Base-by-base conservation (phyloP, 2,797 vertebrate species). In the Lindbergichthys nudifrons region DNA sequence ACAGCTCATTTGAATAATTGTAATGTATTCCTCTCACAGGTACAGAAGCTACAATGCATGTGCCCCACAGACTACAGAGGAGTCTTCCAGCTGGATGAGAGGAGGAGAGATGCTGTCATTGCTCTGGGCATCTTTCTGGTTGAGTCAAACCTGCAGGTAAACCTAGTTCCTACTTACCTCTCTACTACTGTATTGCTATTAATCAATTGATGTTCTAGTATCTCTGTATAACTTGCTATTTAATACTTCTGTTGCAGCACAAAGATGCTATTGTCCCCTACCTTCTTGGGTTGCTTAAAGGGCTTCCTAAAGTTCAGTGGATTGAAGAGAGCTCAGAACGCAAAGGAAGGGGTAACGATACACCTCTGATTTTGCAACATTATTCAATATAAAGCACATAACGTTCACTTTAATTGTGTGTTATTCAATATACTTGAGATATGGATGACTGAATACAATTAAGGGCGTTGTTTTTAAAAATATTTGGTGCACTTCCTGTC, bases 11-110 rank as follows among this genome's bases (percentile, higher is more conserved):
- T 23, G 36, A 18, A n/a, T 21, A 18, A 5, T 1, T 23, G 1
- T 39, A 18, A 30, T 3, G 9, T 13, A 5, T 4, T 39, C 74
- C 21, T 48, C 30, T 81, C 65, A 7, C 86, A 99, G 98, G 97
- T 99, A 36, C 96, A 98, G 75, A 99, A 99, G 85, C 92, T 99
- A 18, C 96, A 98, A 70, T 99, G 98, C 90, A 99, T 99, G 98
- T 99, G 97, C 68, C 97, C 98, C 0, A 95, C 97, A 83, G 97
- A 99, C 92, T 96, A 97, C 86, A 96, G 98, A 62, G 97, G 98
- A 4, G 94, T 97, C 73, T 99, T 96, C 90, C 98, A 99, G 87
- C 91, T 99, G 83, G 98, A 99, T 54, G 97, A 99, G 87, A 94
- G 98, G 64, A 96, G 98, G 80, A 96, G 98, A 84, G 97, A 98